Conservation (phyloP, 2,888 invertebrate genomes). For the Drosophila nigritarsus region DNA sequence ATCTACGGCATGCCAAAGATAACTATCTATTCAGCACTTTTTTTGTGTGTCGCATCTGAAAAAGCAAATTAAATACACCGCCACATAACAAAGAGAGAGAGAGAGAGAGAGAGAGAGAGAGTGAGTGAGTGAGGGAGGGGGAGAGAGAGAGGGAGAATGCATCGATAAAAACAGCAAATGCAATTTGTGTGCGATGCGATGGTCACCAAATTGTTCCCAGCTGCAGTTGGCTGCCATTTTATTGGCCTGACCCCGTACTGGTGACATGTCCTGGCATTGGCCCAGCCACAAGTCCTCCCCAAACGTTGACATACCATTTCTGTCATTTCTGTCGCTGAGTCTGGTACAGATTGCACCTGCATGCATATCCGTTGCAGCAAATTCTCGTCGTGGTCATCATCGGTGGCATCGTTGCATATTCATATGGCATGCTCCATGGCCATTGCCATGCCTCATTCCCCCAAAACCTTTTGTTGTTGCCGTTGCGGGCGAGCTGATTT, state of each 20-base stretch:
- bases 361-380: conserved; percentile 57
- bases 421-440: conserved; percentile 46
- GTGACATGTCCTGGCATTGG: conserved; percentile 25
- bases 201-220: conserved; percentile 63
- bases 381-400: conserved; percentile 64
- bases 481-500: conserved; percentile 74
- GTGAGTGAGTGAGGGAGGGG: no score
- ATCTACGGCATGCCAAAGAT: neutral
- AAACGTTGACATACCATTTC: conserved; percentile 58
- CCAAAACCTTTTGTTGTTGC: conserved; percentile 42
- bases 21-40: neutral
- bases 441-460: conserved; percentile 30
- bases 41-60: conserved; percentile 20
- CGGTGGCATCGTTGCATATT: conserved; percentile 69
- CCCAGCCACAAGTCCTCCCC: conserved; percentile 40
- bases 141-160: neutral
- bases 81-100: neutral
- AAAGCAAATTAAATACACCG: conserved; percentile 63
- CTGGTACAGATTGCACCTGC: conserved; percentile 75
- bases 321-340: conserved; percentile 39
- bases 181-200: conserved; percentile 60
- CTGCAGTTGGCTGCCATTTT: conserved; percentile 68
- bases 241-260: conserved; percentile 56
- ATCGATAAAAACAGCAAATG: conserved; percentile 68
- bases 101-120: neutral